Base-by-base conservation (phyloP, 2,888 invertebrate species). In the Sarcophaga subvicina region DNA sequence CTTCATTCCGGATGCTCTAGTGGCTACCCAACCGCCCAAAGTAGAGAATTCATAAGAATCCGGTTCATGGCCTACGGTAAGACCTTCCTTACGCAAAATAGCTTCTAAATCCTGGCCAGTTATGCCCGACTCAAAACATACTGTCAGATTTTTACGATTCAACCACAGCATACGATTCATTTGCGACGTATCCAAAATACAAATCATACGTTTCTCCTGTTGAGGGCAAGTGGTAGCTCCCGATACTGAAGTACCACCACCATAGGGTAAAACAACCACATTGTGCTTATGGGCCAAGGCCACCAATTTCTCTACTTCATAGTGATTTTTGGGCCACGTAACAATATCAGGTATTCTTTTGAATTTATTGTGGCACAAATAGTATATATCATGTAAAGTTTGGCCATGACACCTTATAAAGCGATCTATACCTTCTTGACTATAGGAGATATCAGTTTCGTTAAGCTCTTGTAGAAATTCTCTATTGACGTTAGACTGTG, bases 1-100 rank as follows among this genome's bases (percentile, higher is more conserved):
- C 94, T 99, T 99, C 99, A 99, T 99, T 78, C 99, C 99, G n/a
- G 98, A 98, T 0, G 99, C 99, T 75, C 98, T 94, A 0, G 99
- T 99, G 3, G 98, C 98, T 69, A 99, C 98, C 99, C 99, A 99
- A 1, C 99, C 99, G 6, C 99, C 99, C 2, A 99, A 95, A 17
- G 98, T 97, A 2, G 98, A 98, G 94, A 99, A 99, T 94, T 99
- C 99, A 93, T 98, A 98, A 2, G 99, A 99, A 92, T 99, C 99
- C 0, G 99, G 99, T 92, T 99, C 99, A 93, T 99, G 99, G 0
- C 99, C 99, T 2, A 97, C 96, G 0, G 98, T 99, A 90, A 95
- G 96, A 0, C 98, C 98, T 47, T 96, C 94, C 17, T 95, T 94
- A 17, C 95, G 95, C 90, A 99, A 94, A 93, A 97, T 96, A 0